These are phyloP conservation scores for Pseudonaja textilis DNA, from an alignment of 2,113 vertebrate genomes.

Conservation along the genomic window DNA sequence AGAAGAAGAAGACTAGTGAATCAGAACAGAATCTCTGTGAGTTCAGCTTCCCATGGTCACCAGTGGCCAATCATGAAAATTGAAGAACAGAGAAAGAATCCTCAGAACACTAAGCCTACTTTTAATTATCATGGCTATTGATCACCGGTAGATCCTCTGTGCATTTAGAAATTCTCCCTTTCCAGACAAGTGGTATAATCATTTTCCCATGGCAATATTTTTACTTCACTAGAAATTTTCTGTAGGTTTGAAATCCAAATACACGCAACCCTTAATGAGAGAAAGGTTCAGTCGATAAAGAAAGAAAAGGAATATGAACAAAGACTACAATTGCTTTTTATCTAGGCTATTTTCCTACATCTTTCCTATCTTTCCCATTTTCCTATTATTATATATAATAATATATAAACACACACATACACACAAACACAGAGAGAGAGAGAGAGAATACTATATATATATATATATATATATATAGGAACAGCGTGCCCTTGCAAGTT, in stretches of 20 bases:
- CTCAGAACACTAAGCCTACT: neutral
- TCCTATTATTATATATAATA: too few species aligned
- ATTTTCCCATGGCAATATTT: neutral
- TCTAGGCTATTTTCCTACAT: neutral
- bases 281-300: neutral
- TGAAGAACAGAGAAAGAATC: neutral
- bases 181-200: neutral
- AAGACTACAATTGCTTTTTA: neutral
- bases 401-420: neutral
- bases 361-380: too few species aligned
- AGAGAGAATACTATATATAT: too few species aligned
- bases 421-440: too few species aligned
- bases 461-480: too few species aligned
- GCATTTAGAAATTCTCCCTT: neutral
- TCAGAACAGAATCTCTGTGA: neutral
- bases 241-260: neutral
- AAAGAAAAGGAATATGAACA: neutral
- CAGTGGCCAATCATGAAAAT: neutral
- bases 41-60: neutral
- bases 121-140: neutral
- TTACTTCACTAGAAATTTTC: neutral
- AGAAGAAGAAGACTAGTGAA: neutral
- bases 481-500: too few species aligned
- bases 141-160: neutral
- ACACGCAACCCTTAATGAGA: neutral